Percentiles rank a stretch among this genome's conserved stretches.
phyloP scores from a whole-genome alignment of 1,140 invertebrate genomes.

The Dinoponera quadriceps region DNA sequence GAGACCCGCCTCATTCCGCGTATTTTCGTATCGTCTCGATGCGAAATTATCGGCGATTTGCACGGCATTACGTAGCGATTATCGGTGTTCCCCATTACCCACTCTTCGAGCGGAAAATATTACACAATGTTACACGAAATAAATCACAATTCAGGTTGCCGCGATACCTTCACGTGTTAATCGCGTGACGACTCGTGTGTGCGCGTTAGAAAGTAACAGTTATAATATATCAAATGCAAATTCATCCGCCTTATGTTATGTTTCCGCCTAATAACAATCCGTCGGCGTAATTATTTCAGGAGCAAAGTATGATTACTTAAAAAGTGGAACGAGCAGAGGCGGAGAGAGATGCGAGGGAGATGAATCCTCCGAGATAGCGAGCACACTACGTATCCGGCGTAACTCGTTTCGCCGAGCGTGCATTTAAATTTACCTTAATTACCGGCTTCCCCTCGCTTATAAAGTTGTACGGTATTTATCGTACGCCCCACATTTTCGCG shows the following conservation, averaged over 20 bases:
- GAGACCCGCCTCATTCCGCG: neutral
- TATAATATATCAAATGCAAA: neutral
- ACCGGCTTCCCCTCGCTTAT: conserved; percentile 50
- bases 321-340: conserved; percentile 44
- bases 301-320: conserved; percentile 4
- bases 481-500: conserved; percentile 49
- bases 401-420: conserved; percentile 26
- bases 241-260: neutral
- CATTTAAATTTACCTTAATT: conserved; percentile 61
- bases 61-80: neutral
- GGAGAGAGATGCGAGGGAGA: conserved; percentile 11
- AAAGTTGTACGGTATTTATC: conserved; percentile 58
- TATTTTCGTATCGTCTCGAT: neutral
- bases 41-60: neutral
- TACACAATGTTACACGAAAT: neutral
- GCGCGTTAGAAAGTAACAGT: conserved; percentile 21
- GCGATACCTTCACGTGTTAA: neutral
- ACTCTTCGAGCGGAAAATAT: neutral
- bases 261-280: neutral
- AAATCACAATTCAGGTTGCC: neutral
- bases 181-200: neutral
- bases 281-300: conserved; percentile 15
- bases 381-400: conserved; percentile 16
- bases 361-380: conserved; percentile 47
- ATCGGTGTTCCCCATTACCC: neutral